Base-by-base conservation (phyloP, 1,140 invertebrate species). In the Adelges cooleyi region DNA sequence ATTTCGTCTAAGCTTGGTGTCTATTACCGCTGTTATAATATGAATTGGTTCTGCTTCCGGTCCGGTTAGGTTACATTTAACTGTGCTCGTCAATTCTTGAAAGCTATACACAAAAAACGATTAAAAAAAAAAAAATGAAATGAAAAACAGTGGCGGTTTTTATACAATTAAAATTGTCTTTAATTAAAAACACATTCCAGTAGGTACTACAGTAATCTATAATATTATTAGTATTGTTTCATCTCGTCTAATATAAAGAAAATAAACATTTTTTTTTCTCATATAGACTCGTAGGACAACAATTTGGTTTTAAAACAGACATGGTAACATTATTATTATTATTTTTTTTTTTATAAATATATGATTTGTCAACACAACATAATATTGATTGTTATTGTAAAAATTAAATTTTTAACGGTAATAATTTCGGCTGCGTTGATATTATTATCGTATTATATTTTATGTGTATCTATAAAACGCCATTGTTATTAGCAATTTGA, bases 71-170 rank as follows among this genome's bases (percentile, higher is more conserved):
- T 62, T 48, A 62, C 56, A 62, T 62, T 62, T 62, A 42, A 62
- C 56, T 25, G 56, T 62, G 25, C 56, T 62, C 56, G 56, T 62
- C 56, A 62, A 62, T 62, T 62, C 56, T 62, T 62, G 56, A 62
- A 46, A 62, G 56, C 56, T 62, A 59, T n/a, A 42, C 56, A 62
- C 42, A 62, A 62, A 40, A 62, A 17, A 20, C 23, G 25, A 46
- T 62, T 62, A 46, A 27, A 36, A 36, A 52, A 52, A 17, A 52
- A 52, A 46, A 48, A 56, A 25, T 36, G 27, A 59, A 62, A 62
- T 29, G 46, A 46, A 44, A 59, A 59, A 42, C 53, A 33, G n/a
- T n/a, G 15, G 9, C 27, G 18, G 1, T 44, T 13, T 33, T 46
- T 46, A 11, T 46, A 48, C n/a, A 25, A 27, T 59, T 59, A 42